These are phyloP conservation scores for Drosophila yooni DNA, from an alignment of 2,888 invertebrate species.

Conservation along the genomic window DNA sequence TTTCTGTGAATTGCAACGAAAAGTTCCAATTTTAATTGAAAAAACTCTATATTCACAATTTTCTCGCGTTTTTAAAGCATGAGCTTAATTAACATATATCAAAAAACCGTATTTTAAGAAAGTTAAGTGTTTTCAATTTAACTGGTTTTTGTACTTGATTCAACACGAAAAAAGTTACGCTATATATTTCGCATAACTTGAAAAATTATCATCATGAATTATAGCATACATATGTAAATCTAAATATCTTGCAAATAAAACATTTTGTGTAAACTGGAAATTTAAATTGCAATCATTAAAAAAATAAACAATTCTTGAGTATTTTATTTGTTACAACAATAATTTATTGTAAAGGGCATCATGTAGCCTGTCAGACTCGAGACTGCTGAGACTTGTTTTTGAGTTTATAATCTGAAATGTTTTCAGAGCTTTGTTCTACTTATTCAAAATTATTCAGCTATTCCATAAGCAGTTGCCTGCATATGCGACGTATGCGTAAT, in stretches of 20 bases:
- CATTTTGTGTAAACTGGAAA: not conserved
- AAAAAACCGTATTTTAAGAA: not conserved
- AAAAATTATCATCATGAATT: not conserved
- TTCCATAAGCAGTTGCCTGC: slow-evolving; percentile 16
- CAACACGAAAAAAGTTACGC: not conserved
- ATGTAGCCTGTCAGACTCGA: not conserved
- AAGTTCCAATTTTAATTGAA: slow-evolving; percentile 11
- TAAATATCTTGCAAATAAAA: not conserved
- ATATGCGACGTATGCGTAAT: slow-evolving; percentile 59
- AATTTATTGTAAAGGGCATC: slow-evolving; percentile 6
- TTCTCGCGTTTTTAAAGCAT: not conserved
- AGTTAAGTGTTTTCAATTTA: not conserved
- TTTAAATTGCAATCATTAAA: not conserved
- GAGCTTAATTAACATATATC: slow-evolving; percentile 25
- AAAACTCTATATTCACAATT: slow-evolving; percentile 11
- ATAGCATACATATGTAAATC: not conserved
- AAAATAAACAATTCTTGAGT: not conserved
- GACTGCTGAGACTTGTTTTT: slow-evolving; percentile 4
- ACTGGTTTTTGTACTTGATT: not conserved
- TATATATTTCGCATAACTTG: not conserved
- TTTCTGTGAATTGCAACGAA: slow-evolving; percentile 13
- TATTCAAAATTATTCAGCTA: slow-evolving; percentile 29
- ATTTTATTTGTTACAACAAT: not conserved
- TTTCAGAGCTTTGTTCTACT: slow-evolving; percentile 22
- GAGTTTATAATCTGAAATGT: slow-evolving; percentile 8